Evolutionary conservation across 1,140 invertebrate species (phyloP), one percentile per base, ranked within the genome.

Genomic region (Manduca sexta): DNA sequence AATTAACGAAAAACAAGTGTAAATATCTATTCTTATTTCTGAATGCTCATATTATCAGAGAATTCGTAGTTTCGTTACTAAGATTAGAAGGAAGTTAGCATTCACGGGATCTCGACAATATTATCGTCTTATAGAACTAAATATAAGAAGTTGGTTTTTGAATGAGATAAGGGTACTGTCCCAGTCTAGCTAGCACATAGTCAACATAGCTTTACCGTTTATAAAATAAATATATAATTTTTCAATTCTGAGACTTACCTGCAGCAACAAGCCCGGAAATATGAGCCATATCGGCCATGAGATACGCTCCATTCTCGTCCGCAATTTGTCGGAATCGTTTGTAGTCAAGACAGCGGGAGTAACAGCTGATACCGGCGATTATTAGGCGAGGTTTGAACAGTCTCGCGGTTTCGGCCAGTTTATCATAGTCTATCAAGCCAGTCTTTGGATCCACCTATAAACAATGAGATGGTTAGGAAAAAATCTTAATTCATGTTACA

Each of bases 221-320:
- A 34, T 8, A 35, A 5, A n/a, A 11, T 35, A 35, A 12, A 35
- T 12, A 5, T 35, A 11, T 11, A 11, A 35, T 35, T 1, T 11
- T 1, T n/a, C 5, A 1, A n/a, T 35, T 12, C 4, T 11, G 17
- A 40, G 7, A 13, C 13, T 33, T 74, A 86, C 90, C 91, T 60
- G 95, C 95, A 38, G 97, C 94, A 1, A 99, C 96, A 18, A 98
- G 85, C 13, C 97, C 97, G 56, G 95, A 93, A 39, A 99, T 91
- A 76, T 98, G 97, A 10, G 97, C 95, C 96, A 99, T 99, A 76
- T 99, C 97, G 34, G 95, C 93, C 87, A 98, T 90, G n/a, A 99
- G 71, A 66, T 94, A 94, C 0, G 96, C 93, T 30, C 93, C 94
- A 64, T 92, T 92, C 55, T 95, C 92, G 83, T 97, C 90, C 37